Base-by-base conservation (phyloP, 2,888 invertebrate genomes). In the Drosophila stalkeri region DNA sequence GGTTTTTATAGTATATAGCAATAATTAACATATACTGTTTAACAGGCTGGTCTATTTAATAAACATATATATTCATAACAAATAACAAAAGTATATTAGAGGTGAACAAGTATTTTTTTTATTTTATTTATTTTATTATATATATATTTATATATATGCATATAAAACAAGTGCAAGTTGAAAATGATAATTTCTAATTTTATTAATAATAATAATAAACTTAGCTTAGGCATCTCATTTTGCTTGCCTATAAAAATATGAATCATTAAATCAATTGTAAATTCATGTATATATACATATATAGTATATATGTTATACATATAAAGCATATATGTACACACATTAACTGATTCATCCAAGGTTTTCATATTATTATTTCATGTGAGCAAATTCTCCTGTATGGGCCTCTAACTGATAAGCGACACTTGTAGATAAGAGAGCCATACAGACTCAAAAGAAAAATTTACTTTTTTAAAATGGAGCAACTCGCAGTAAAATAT, bases 331-430 rank as follows among this genome's bases (percentile, higher is more conserved):
- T 33, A 31, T 33, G 9, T 33, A 11, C 11, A 49, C 14, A 37
- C 2, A 20, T 52, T 16, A 18, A 37, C 54, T 49, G 62, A 62
- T 51, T 60, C 54, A 54, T 43, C 12, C 37, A 8, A 37, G 37
- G 35, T n/a, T 18, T 41, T 14, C 43, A 9, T 18, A 35, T 9
- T 54, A 18, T 33, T 35, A n/a, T 11, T 16, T 20, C 39, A 31
- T 59, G 20, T 27, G 41, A 5, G 39, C 9, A 14, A 14, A 20
- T 33, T 39, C 43, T 18, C 33, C 7, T 9, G 52, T 41, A 11
- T 56, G 12, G 23, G 31, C 44, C 52, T 20, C 20, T 27, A 14
- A 54, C 71, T 72, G 71, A 71, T 72, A 71, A 71, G 57, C 54
- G 12, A 1, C 20, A 33, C 2, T 35, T 7, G 43, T 14, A n/a